These are phyloP conservation scores for Uria lomvia DNA, from an alignment of 2,113 vertebrate species.

Conservation along the genomic window DNA sequence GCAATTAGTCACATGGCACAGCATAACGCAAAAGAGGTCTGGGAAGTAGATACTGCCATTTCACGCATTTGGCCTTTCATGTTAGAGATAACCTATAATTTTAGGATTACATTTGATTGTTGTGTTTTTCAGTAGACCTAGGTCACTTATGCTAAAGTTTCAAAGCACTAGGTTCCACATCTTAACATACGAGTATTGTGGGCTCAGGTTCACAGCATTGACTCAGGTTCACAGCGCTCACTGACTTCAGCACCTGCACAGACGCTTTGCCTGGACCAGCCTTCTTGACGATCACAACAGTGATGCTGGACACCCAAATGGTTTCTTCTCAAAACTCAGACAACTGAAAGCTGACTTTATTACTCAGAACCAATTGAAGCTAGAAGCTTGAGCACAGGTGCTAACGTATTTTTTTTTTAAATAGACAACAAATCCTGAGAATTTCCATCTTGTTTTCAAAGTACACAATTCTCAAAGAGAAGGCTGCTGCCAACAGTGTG, in stretches of 20 bases:
- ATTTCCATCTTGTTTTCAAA: background rate
- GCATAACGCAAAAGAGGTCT: background rate
- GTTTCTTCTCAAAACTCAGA: background rate
- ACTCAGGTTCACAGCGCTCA: background rate
- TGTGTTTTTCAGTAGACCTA: background rate
- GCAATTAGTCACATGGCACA: background rate
- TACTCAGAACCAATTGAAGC: background rate
- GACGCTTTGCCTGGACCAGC: background rate
- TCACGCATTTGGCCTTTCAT: background rate
- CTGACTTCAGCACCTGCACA: background rate
- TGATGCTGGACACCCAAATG: accelerated
- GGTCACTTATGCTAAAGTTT: background rate
- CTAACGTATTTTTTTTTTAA: background rate
- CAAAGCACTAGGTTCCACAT: background rate
- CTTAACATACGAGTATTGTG: background rate
- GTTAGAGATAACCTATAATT: background rate
- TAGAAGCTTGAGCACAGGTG: background rate
- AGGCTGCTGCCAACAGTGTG: background rate
- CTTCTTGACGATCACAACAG: background rate
- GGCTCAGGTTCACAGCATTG: background rate
- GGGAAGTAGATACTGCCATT: background rate
- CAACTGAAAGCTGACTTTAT: background rate
- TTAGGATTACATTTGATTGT: background rate
- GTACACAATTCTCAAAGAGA: background rate
- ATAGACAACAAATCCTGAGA: background rate